A percentile compares a stretch with the other conserved stretches of the same genome.
Evolutionary conservation across 2,797 vertebrate species (phyloP).

Genomic region (Mionectes olivaceus): DNA sequence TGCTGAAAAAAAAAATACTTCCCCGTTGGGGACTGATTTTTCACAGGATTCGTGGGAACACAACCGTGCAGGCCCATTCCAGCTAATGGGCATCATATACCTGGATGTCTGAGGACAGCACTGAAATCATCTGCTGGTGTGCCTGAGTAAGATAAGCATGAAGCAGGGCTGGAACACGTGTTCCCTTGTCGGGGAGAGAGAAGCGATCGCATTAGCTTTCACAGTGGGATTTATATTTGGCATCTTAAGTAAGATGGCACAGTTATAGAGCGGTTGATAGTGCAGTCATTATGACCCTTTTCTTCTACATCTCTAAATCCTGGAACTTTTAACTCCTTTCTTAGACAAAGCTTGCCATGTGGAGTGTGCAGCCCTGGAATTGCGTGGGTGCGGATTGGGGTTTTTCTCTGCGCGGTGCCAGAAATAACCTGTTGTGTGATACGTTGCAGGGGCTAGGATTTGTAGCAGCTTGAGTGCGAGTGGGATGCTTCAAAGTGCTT

Average conservation of each 20-base stretch:
- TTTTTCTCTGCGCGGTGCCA: constrained; percentile 32
- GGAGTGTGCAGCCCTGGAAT: not conserved
- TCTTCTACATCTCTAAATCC: not conserved
- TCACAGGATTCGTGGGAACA: not conserved
- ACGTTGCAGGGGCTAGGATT: not conserved
- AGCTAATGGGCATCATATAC: not conserved
- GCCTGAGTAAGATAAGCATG: not conserved
- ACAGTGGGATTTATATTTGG: not conserved
- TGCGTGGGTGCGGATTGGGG: constrained; percentile 25
- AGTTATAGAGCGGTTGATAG: not conserved
- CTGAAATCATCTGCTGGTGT: not conserved
- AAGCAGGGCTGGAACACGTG: not conserved
- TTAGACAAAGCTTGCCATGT: not conserved
- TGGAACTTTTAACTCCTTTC: not conserved
- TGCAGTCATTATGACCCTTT: not conserved
- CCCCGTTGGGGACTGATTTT: not conserved
- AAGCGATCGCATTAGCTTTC: not conserved
- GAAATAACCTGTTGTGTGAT: constrained; percentile 44
- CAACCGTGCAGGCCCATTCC: not conserved
- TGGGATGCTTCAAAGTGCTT: not conserved
- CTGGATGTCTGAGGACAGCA: not conserved
- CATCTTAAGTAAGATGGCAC: not conserved
- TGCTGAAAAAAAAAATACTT: not conserved
- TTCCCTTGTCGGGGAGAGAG: not conserved
- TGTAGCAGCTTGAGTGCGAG: constrained; percentile 35